These are phyloP conservation scores for Alouatta palliata DNA, from an alignment of 2,113 vertebrate genomes.

Conservation along the genomic window DNA sequence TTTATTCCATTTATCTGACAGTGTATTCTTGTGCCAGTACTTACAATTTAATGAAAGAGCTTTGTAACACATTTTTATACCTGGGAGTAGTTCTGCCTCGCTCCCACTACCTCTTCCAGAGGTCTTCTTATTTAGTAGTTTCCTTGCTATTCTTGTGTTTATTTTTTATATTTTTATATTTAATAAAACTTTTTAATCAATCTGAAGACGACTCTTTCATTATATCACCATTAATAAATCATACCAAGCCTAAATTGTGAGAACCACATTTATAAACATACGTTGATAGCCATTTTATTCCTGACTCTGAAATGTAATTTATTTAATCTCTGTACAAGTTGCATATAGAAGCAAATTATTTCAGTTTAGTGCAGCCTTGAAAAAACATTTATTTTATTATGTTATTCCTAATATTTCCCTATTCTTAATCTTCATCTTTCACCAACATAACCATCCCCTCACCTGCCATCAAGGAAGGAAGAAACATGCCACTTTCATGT, in stretches of 20 bases:
- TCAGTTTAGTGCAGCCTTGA: not conserved
- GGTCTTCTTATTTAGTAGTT: not conserved
- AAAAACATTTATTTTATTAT: not conserved
- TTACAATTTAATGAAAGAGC: not conserved
- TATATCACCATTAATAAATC: not conserved
- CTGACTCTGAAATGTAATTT: not conserved
- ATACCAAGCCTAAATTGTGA: not conserved
- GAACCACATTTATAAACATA: not conserved
- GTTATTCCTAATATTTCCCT: not conserved
- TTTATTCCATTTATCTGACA: not conserved
- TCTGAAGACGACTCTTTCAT: not conserved
- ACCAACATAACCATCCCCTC: not conserved
- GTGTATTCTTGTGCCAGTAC: not conserved
- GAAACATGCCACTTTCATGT: not conserved
- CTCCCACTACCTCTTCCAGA: too few relatives aligned
- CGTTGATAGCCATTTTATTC: not conserved
- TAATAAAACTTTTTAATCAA: conserved; percentile 13
- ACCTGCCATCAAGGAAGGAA: not conserved
- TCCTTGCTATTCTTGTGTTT: not conserved
- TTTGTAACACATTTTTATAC: not conserved
- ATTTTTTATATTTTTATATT: conserved; percentile 23
- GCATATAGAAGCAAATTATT: not conserved
- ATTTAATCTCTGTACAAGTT: not conserved
- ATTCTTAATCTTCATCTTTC: not conserved
- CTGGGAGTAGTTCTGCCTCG: not conserved